Base-by-base conservation (phyloP, 1,140 invertebrate species). In the Drosophila teissieri region DNA sequence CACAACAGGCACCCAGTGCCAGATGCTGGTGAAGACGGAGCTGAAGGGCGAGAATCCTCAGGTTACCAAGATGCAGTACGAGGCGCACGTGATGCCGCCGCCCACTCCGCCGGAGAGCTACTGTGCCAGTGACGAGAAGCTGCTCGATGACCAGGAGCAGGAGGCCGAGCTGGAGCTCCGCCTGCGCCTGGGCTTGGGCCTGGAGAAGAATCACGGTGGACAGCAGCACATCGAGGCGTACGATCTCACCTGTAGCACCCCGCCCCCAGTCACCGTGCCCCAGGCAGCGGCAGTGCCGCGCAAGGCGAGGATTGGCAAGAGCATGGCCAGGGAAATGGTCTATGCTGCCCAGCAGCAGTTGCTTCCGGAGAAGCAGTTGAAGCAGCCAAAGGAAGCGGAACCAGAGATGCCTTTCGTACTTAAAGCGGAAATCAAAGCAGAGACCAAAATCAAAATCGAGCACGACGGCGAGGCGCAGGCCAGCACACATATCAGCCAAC, bases 291-390 rank as follows among this genome's bases (percentile, higher is more conserved):
- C 60, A 6, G 51, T 77, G 39, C 83, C 91, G 31, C 84, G 94
- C n/a, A 93, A 94, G 74, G 95, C 95, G 3, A 93, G 95, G n/a
- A 93, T 95, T 27, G 95, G 95, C 27, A 95, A 95, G 92, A 94
- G 93, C n/a, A 95, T 95, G 94, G 95, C 94, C 22, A 91, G 95
- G 24, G 93, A 94, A 64, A 92, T 91, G 89, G 90, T 92, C 15
- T 92, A 91, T 70, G 82, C 85, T 1, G 78, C 73, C 40, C 77
- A 81, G 34, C 68, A 84, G 40, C 67, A 81, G 27, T 72, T 46
- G 24, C 52, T 56, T 5, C 62, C 67, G 15, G 44, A 45, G 11
- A 44, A 62, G 8, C 40, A 61, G 36, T 42, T 46, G 22, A 57
- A 67, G 44, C 58, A 48, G 22, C 22, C 46, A 2, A 48, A 48